Evolutionary conservation across 1,140 invertebrate species (phyloP), one percentile per base, ranked within the genome.

Genomic region (Megalonaias nervosa): DNA sequence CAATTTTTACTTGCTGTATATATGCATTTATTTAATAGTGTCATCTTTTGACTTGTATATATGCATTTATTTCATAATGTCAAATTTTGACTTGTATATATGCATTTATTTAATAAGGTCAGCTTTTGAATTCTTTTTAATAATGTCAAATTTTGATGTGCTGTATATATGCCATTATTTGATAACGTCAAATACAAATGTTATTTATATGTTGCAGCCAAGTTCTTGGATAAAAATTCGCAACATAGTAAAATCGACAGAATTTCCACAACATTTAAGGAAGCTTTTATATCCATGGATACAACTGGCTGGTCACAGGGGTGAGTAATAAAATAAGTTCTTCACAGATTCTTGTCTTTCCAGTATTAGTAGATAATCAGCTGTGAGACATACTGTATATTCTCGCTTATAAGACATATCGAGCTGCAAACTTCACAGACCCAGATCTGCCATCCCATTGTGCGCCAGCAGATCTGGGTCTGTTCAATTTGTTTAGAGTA

Each of bases 251-350:
- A 96, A 97, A 87, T 97, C 96, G 96, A 97, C 97, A 56, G 97
- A 97, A 31, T 98, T 98, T 92, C 96, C 98, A 88, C 97, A 98
- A 91, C 98, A 96, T 0, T 98, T 97, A 92, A 98, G 97, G 90
- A 97, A 97, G 90, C 95, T 97, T 91, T 93, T 95, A 79, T 98
- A 98, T 92, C 97, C 96, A 68, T 99, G 97, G 97, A 96, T 99
- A 56, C 97, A 98, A 89, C 92, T 98, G 55, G 96, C 96, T 74
- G 87, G 87, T 6, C 87, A 89, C 74, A 85, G 87, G 86, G 87
- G 87, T 89, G 82, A 68, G 61, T 62, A 16, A 19, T 23, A 67
- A 67, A 2, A 19, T 61, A 61, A 61, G 19, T n/a, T 71, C n/a
- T 60, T 60, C 57, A 23, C 16, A 26, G 15, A 21, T 23, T 71